Evolutionary conservation across 2,797 vertebrate species (phyloP), one percentile per base, ranked within the genome.

Genomic region (Urocyon cinereoargenteus): DNA sequence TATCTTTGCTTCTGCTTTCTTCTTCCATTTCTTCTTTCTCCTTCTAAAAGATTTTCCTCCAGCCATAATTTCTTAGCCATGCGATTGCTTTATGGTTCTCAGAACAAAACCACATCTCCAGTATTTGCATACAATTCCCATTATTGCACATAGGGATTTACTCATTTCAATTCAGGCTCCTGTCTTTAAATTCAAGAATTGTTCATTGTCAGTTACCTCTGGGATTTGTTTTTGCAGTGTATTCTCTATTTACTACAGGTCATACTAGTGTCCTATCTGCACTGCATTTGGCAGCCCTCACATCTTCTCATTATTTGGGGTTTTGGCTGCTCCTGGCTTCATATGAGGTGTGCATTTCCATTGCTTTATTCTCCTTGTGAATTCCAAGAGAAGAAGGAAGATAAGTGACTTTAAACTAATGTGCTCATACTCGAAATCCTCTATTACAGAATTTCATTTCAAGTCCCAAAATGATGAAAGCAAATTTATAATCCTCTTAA

Each of bases 401-500:
- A 59, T 86, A 93, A 61, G 36, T 79, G 49, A 78, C 81, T 55
- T 84, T 84, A 92, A 87, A 51, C 14, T 55, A 92, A 87, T 49
- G 57, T 92, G 36, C 4, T 73, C 36, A 40, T 72, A 66, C 18
- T 64, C 66, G n/a, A 94, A 94, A 86, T 78, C 18, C 36, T 89
- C 53, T 90, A n/a, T 87, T 90, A 75, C 28, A 5, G 6, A 64
- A 62, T 81, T 95, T 92, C n/a, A 92, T 86, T 96, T 90, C 51
- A 90, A 94, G 28, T 86, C 21, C 90, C n/a, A 68, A 86, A 92
- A 91, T 62, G n/a, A 84, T 96, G 68, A 93, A 93, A 96, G 24
- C 12, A 75, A 68, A 93, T 68, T 79, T 53, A 75, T 87, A 97
- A 96, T 92, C 77, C 40, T 95, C 36, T 91, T 93, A 96, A 92